Evolutionary conservation across 2,888 invertebrate species (phyloP), one percentile per base, ranked within the genome.

Genomic region (Blera fallax): DNA sequence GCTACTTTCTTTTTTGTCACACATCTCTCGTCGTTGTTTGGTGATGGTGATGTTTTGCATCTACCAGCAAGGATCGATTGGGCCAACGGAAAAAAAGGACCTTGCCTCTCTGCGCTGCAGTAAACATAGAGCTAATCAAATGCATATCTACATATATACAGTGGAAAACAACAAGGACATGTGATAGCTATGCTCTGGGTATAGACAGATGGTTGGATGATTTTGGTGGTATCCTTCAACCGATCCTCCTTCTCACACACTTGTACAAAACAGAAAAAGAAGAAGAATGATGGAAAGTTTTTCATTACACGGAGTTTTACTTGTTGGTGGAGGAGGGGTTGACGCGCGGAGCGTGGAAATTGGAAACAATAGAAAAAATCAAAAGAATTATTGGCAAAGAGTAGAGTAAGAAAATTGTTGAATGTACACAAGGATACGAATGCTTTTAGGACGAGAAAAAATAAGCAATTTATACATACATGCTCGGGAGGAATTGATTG

Each of bases 61-160:
- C 73, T 32, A 80, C 67, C 52, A 56, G 64, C 74, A 80, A 56
- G 34, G 69, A 64, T 84, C 74, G 69, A 84, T 84, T 84, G 64
- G 80, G 80, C 84, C 84, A 84, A 84, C 73, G 74, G 58, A 48
- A 18, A 37, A 32, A 58, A 40, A 11, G 3, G 1, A 64, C 32
- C 48, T 32, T 62, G 69, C 14, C 58, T 27, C 54, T 58, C 64
- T 37, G 79, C 74, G 84, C 84, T 84, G 84, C 84, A 84, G 74
- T 84, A 52, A 79, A 65, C 74, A 79, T 60, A 29, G 65, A 84
- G 79, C 79, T 84, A 84, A 84, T 84, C 84, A 80, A 84, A 76
- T 54, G 74, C 74, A 72, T 29, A 40, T 58, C 62, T 34, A 72
- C 43, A 52, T 45, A 72, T n/a, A n/a, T n/a, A 40, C 29, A 27